A percentile compares a stretch with the other conserved stretches of the same genome.
These are phyloP conservation scores for Girardinus metallicus DNA, from an alignment of 2,797 vertebrate species.

Conservation along the genomic window DNA sequence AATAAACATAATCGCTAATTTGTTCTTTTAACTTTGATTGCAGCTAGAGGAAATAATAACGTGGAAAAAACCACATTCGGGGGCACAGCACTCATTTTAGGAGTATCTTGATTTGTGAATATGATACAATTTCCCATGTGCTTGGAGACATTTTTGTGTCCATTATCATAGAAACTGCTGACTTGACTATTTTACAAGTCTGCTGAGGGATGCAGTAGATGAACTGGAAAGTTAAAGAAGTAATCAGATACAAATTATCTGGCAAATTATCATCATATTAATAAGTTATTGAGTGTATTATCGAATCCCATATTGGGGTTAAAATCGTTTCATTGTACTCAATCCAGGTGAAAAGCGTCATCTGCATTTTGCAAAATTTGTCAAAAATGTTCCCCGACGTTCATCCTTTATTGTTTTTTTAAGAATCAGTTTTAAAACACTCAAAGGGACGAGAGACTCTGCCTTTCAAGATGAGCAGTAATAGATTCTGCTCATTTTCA, in stretches of 20 bases:
- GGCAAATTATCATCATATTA: slow-evolving; percentile 9
- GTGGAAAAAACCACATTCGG: neutral
- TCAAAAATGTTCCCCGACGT: neutral
- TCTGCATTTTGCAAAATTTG: neutral
- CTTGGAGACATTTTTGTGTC: neutral
- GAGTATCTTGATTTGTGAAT: neutral
- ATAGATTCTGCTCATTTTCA: slow-evolving; percentile 40
- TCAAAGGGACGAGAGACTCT: neutral
- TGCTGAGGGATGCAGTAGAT: neutral
- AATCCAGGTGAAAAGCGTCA: neutral
- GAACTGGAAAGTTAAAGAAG: slow-evolving; percentile 18
- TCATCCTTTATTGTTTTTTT: neutral
- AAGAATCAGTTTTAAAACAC: slow-evolving; percentile 27
- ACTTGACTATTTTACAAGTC: neutral
- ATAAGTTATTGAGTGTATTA: slow-evolving; percentile 24
- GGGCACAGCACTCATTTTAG: neutral
- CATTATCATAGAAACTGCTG: neutral
- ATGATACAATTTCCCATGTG: no score
- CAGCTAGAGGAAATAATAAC: neutral
- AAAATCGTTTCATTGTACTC: slow-evolving; percentile 13
- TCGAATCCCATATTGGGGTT: slow-evolving; percentile 16
- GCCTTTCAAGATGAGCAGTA: slow-evolving; percentile 44
- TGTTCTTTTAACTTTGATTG: neutral
- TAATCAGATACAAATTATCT: slow-evolving; percentile 52
- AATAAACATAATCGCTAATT: neutral